phyloP scores from a whole-genome alignment of 2,797 vertebrate genomes.

The Alcedo quadribrachys region DNA sequence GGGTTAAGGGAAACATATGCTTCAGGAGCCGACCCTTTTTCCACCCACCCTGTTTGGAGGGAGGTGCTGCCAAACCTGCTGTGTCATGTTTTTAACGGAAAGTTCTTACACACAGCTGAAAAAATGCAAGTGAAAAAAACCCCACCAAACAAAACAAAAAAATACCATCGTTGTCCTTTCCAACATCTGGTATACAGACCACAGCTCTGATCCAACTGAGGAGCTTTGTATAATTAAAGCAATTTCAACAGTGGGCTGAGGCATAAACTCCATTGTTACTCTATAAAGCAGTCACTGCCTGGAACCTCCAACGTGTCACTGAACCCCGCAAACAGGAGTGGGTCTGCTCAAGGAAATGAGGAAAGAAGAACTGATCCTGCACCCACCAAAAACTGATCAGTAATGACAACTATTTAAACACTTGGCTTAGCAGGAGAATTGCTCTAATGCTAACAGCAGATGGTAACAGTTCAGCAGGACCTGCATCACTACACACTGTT shows the following conservation, averaged over 20 bases:
- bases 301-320: background rate
- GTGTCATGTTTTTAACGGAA: constrained; percentile 16
- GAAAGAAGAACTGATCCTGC: background rate
- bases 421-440: background rate
- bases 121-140: constrained; percentile 44
- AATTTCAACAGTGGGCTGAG: background rate
- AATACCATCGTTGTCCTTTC: background rate
- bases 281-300: background rate
- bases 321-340: background rate
- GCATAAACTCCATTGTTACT: background rate
- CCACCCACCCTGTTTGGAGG: constrained; percentile 7
- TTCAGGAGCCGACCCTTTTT: background rate
- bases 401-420: background rate
- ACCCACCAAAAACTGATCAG: background rate
- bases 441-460: background rate
- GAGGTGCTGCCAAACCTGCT: constrained; percentile 43
- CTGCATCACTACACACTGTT: background rate
- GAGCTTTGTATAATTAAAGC: background rate
- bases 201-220: background rate
- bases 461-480: background rate
- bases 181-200: constrained; percentile 50
- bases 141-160: background rate
- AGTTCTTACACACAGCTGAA: constrained; percentile 35
- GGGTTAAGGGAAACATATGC: background rate
- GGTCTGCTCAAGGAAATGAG: background rate